Base-by-base conservation (phyloP, 2,797 vertebrate species). In the Pipistrellus kuhlii region DNA sequence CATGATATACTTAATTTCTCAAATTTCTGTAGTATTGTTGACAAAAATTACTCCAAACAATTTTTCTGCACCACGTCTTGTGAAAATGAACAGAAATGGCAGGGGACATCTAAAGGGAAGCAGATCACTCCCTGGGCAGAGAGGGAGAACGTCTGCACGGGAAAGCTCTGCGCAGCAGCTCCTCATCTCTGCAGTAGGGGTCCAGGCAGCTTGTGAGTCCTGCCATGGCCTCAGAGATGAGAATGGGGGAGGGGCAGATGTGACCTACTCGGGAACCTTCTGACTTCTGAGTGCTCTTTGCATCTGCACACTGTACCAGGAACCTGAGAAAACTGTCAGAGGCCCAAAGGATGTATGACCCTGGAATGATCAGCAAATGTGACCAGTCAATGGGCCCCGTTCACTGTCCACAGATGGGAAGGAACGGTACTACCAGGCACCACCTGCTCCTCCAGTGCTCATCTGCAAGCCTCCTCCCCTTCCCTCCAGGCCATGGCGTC, bases 21-120 rank as follows among this genome's bases (percentile, higher is more conserved):
- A 68, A 69, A 44, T 38, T 75, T 66, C 4, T 85, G 21, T 30
- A 93, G 27, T 85, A 85, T 4, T 85, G 14, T 48, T 91, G 32
- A 94, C 15, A 75, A 91, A 92, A 90, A 82, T 69, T 20, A 57
- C 35, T 93, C 41, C 72, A 72, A 38, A 62, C 57, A 44, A 55
- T 23, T 46, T 84, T 83, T 81, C 25, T 72, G 27, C 25, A 72
- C 41, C 64, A 7, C 44, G 59, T 73, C 66, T 93, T 23, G 23
- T 73, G 13, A 88, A 66, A 69, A 55, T 81, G 69, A 92, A 80
- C 14, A 82, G 15, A 77, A 91, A 51, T 46, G 10, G 57, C 2
- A 48, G 25, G 23, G 41, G 78, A 30, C 25, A 27, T 90, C 13
- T n/a, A 12, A 59, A 90, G 64, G 62, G 64, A 91, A 93, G n/a